Evolutionary conservation across 2,888 invertebrate species (phyloP), one percentile per base, ranked within the genome.

Genomic region (Cepaea hortensis): DNA sequence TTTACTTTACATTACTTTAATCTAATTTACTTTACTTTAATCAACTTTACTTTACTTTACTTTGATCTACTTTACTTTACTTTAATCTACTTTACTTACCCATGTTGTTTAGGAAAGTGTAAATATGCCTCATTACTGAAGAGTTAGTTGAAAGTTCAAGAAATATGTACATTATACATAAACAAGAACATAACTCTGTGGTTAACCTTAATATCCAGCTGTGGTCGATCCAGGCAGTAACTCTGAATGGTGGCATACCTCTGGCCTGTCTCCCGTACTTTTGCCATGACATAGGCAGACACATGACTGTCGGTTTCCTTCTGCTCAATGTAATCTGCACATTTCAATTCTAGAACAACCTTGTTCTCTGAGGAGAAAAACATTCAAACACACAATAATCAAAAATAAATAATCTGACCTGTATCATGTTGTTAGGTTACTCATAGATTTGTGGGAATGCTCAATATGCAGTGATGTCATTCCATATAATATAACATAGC

Each of bases 251-350:
- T 89, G 18, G 93, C 90, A 86, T 91, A 93, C 48, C 90, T 87
- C 86, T 93, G 92, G 0, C 90, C 90, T 0, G 93, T 93, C 84
- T 93, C 93, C 55, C 90, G 90, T 3, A 93, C 93, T 4, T 86
- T 90, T 20, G 92, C 93, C 82, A 90, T 91, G 86, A 91, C 91
- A 90, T 91, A 93, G 9, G 93, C 89, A 76, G 92, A 92, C 70
- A 93, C 90, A 83, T 92, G 92, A 79, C 93, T 91, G 85, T 94
- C 94, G 6, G 93, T 91, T 79, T 92, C 93, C 65, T 93, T 90
- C 73, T 84, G 88, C 77, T 91, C 90, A 50, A 93, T 89, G 85
- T 92, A 93, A 23, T 92, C 92, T 0, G 89, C 88, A 80, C 91
- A 91, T 86, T 92, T 92, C 83, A 93, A 73, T 13, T 89, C 87